phyloP scores from a whole-genome alignment of 2,888 invertebrate genomes.

The Aethes cnicana region DNA sequence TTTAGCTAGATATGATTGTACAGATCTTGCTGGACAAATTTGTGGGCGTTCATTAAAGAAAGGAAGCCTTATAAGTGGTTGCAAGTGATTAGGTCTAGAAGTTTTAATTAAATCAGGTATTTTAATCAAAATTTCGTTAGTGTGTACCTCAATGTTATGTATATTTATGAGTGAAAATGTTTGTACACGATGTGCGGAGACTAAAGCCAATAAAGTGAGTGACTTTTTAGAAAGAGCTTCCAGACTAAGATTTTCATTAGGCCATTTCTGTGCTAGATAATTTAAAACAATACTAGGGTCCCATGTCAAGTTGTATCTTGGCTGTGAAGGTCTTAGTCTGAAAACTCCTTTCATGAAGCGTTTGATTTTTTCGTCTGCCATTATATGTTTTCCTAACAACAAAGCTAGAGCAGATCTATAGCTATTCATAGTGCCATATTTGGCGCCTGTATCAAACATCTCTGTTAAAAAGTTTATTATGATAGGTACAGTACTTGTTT shows the following conservation, averaged over 20 bases:
- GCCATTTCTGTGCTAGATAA: not conserved
- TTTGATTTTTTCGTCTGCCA: not conserved
- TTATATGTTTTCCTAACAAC: not conserved
- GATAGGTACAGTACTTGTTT: conserved; percentile 1
- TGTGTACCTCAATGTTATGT: too few species aligned
- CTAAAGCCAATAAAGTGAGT: conserved; percentile 8
- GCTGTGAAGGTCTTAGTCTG: conserved; percentile 9
- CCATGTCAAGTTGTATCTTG: conserved; percentile 20
- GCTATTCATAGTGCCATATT: conserved; percentile 5
- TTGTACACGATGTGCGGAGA: conserved; percentile 7
- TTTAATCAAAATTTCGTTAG: conserved; percentile 20
- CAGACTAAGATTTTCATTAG: conserved; percentile 4
- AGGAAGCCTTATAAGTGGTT: too few species aligned
- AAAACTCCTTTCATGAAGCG: conserved; percentile 7
- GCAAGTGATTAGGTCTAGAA: conserved; percentile 13
- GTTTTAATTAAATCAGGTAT: conserved; percentile 28
- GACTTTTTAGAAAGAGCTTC: conserved; percentile 15
- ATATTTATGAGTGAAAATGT: not conserved
- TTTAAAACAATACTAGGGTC: conserved; percentile 12
- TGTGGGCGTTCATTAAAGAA: too few species aligned
- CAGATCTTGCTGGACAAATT: too few species aligned
- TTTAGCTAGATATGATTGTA: too few species aligned
- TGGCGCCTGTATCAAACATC: conserved; percentile 9
- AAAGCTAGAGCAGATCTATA: not conserved
- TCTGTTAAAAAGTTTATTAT: conserved; percentile 15